Conservation (phyloP, 1,140 invertebrate genomes). For the Propsilocerus akamusi region DNA sequence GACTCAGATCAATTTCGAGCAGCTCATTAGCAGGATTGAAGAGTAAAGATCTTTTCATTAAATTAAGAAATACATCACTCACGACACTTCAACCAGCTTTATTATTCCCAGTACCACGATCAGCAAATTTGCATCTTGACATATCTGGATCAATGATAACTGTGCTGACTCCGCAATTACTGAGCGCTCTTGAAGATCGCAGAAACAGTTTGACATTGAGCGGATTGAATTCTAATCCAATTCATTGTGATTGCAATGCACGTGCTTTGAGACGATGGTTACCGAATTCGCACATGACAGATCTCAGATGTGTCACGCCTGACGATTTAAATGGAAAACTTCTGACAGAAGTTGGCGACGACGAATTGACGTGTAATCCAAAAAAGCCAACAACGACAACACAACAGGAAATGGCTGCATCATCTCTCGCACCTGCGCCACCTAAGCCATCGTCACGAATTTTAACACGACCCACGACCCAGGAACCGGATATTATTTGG, state of each 20-base stretch:
- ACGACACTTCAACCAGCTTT: slow-evolving; percentile 54
- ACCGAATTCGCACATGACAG: slow-evolving; percentile 34
- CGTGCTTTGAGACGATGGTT: slow-evolving; percentile 60
- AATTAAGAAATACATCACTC: slow-evolving; percentile 61
- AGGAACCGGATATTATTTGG: slow-evolving; percentile 74
- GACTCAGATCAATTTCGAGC: slow-evolving; percentile 58
- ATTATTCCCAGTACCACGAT: slow-evolving; percentile 75
- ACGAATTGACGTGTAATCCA: slow-evolving; percentile 57
- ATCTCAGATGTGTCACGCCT: slow-evolving; percentile 45
- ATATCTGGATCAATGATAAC: slow-evolving; percentile 57
- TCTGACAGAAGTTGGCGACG: slow-evolving; percentile 53
- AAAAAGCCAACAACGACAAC: slow-evolving; percentile 24
- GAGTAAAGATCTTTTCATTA: slow-evolving; percentile 43
- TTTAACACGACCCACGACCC: slow-evolving; percentile 32
- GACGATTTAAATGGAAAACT: slow-evolving; percentile 41
- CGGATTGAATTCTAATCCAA: slow-evolving; percentile 56
- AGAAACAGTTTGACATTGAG: slow-evolving; percentile 47
- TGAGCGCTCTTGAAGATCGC: slow-evolving; percentile 61
- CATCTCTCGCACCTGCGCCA: slow-evolving; percentile 6
- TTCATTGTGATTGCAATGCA: slow-evolving; percentile 69
- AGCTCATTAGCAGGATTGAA: slow-evolving; percentile 66
- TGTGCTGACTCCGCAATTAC: slow-evolving; percentile 52
- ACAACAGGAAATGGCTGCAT: slow-evolving; percentile 9
- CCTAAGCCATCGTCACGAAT: slow-evolving; percentile 26
- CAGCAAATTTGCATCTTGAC: slow-evolving; percentile 57